phyloP scores from a whole-genome alignment of 2,797 vertebrate species.

The Chaetodon trifasciatus region DNA sequence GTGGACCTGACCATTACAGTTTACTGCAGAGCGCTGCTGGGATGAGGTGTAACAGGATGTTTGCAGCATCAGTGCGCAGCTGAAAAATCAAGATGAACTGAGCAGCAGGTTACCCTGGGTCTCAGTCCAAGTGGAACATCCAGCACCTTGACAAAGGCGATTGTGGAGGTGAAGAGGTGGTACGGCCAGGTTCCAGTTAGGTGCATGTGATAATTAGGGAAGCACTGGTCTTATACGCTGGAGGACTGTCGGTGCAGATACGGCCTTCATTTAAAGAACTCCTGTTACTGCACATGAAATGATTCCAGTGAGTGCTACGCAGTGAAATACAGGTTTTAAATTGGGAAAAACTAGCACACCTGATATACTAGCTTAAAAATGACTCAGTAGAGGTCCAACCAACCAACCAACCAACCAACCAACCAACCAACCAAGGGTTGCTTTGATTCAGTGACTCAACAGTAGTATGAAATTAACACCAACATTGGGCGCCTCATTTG shows the following conservation, averaged over 20 bases:
- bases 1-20: conserved; percentile 42
- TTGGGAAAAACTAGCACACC: too few species aligned
- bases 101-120: background rate
- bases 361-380: too few species aligned
- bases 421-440: too few species aligned
- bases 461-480: too few species aligned
- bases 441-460: too few species aligned
- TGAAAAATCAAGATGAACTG: conserved; percentile 18
- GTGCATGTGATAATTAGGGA: background rate
- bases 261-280: too few species aligned
- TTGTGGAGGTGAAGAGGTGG: background rate
- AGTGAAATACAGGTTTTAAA: too few species aligned
- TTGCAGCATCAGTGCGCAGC: conserved; percentile 28
- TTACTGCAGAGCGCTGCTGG: conserved; percentile 18
- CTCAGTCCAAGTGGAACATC: background rate
- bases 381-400: too few species aligned
- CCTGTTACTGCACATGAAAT: too few species aligned
- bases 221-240: background rate
- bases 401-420: too few species aligned
- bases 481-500: too few species aligned
- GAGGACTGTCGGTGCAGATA: background rate
- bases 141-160: background rate
- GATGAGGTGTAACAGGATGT: conserved; percentile 35
- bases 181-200: background rate
- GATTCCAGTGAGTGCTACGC: too few species aligned